phyloP scores from a whole-genome alignment of 2,797 vertebrate genomes.

The Spatula clypeata region DNA sequence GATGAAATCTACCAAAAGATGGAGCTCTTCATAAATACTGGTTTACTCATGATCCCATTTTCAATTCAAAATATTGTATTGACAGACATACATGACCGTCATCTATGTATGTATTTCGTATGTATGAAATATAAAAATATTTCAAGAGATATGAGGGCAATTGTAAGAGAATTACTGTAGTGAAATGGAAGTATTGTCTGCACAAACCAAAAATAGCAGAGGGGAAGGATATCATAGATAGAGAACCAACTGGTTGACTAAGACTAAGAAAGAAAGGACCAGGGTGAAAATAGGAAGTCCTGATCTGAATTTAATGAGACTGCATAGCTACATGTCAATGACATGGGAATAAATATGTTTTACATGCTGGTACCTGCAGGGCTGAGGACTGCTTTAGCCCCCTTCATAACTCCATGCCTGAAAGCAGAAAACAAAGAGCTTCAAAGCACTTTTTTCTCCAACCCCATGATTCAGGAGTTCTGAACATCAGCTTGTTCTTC shows the following conservation, averaged over 20 bases:
- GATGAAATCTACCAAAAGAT: background rate
- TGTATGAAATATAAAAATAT: background rate
- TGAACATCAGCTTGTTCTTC: background rate
- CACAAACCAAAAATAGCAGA: background rate
- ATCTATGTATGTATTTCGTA: background rate
- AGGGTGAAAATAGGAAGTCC: background rate
- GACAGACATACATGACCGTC: background rate
- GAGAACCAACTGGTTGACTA: background rate
- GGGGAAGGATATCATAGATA: background rate
- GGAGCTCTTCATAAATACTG: background rate
- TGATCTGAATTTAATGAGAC: background rate
- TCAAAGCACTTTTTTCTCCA: background rate
- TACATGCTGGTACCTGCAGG: background rate
- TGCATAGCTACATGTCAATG: background rate
- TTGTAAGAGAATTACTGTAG: background rate
- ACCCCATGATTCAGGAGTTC: conserved; percentile 27
- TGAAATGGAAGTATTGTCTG: background rate
- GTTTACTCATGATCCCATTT: background rate
- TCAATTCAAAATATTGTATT: background rate
- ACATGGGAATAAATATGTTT: background rate
- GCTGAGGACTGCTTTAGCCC: background rate
- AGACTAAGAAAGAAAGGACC: background rate
- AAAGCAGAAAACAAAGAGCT: conserved; percentile 17
- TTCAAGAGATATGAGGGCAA: background rate
- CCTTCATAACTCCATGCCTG: background rate